Base-by-base conservation (phyloP, 2,797 vertebrate genomes). In the Rhabdophis nuchalis region DNA sequence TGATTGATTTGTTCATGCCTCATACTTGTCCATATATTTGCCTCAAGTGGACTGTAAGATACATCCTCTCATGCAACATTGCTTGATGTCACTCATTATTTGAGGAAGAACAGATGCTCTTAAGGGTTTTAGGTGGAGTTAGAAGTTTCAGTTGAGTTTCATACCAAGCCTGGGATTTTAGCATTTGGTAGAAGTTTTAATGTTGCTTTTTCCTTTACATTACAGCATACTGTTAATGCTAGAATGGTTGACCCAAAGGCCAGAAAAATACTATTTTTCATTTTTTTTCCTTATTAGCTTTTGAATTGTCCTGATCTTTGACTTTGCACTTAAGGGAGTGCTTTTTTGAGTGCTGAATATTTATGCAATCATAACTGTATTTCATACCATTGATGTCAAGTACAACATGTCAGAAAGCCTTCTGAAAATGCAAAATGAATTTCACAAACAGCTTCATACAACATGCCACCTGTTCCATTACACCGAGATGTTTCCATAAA, bases 341-440 rank as follows among this genome's bases (percentile, higher is more conserved):
- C 8, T n/a, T 61, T 86, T 64, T 20, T 61, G 87, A 72, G 64
- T 90, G 68, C 85, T 92, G 89, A 92, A 93, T 93, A 93, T 93
- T 90, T 93, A 93, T 93, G 89, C 92, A 93, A 93, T 90, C 86
- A 91, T 88, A 91, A 93, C 89, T 54, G 89, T 85, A 91, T 54
- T 85, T 91, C 89, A 91, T 88, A 61, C 86, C 32, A 88, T 91
- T 91, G 88, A 57, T 91, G 18, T 27, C 60, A 91, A 88, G 92
- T 61, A 50, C 82, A 85, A 88, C 68, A 56, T 85, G 68, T 36
- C 53, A 90, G 46, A 56, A n/a, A 32, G 50, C 2, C 53, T 86
- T 91, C n/a, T 41, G 58, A 90, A 90, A 88, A 91, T 64, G 52
- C 14, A 85, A 58, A 93, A 91, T 93, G 86, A 27, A 27, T 88